These are phyloP conservation scores for Chrysomela aeneicollis DNA, from an alignment of 2,888 invertebrate species.

Conservation along the genomic window DNA sequence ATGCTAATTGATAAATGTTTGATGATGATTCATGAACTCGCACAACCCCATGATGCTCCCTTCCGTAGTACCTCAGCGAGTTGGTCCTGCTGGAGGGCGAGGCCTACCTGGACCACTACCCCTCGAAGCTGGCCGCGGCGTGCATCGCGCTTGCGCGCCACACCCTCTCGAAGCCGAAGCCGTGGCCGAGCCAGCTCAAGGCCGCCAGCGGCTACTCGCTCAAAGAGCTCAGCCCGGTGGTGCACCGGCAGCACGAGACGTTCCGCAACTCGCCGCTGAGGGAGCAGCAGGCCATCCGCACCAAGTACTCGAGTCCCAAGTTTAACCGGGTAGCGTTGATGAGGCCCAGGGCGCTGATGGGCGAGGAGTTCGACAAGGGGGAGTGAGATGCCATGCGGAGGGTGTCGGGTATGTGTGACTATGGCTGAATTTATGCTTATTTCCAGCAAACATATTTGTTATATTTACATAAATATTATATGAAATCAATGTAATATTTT, in stretches of 20 bases:
- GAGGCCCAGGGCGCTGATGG: constrained; percentile 45
- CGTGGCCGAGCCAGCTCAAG: constrained; percentile 60
- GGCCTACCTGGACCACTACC: constrained; percentile 52
- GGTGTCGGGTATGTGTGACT: no score
- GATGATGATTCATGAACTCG: no score
- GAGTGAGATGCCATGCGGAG: not conserved
- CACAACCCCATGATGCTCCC: no score
- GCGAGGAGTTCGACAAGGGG: constrained; percentile 37
- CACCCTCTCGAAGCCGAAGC: constrained; percentile 49
- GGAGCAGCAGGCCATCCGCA: constrained; percentile 65
- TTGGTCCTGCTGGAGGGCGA: constrained; percentile 56
- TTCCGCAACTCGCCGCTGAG: constrained; percentile 62
- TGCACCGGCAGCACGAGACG: constrained; percentile 62
- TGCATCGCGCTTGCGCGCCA: constrained; percentile 53
- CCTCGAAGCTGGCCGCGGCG: constrained; percentile 58
- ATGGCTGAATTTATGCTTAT: no score
- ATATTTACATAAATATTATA: no score
- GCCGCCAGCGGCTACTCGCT: constrained; percentile 62
- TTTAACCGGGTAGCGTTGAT: constrained; percentile 51
- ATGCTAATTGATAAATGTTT: no score
- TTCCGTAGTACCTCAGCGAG: constrained; percentile 57
- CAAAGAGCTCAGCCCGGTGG: constrained; percentile 63
- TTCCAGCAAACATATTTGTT: no score
- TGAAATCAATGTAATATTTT: no score
- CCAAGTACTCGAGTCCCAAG: constrained; percentile 63